A percentile compares a stretch with the other conserved stretches of the same genome.
Conservation (phyloP, 2,113 vertebrate species). For the Aphelocoma coerulescens region DNA sequence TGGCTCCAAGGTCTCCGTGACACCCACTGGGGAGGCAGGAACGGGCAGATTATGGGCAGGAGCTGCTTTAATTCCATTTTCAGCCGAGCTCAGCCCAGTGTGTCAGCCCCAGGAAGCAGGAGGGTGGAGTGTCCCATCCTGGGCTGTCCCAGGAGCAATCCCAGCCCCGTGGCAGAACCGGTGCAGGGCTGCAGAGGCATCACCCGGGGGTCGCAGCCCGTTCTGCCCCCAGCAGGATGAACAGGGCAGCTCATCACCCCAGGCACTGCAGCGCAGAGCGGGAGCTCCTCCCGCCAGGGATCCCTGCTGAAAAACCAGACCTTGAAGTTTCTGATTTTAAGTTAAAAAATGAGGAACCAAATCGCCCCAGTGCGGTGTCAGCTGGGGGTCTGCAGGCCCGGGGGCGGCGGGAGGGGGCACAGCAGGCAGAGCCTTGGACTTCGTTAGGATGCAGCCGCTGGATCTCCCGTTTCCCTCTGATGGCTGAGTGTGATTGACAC, state of each 20-base stretch:
- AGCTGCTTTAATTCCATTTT: neutral
- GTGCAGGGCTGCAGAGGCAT: neutral
- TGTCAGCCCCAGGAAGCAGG: neutral
- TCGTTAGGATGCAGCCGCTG: constrained; percentile 72
- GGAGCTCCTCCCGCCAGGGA: neutral
- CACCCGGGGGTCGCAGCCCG: rapidly evolving
- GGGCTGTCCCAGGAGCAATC: neutral
- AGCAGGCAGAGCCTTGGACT: constrained; percentile 26
- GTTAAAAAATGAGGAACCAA: rapidly evolving
- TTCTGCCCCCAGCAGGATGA: neutral
- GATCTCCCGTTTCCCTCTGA: constrained; percentile 75
- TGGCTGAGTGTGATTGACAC: constrained; percentile 95
- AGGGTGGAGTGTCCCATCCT: neutral
- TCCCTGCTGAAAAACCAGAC: neutral
- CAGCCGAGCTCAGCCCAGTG: neutral
- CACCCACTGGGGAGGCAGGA: neutral
- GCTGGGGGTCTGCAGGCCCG: neutral
- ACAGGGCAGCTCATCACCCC: rapidly evolving
- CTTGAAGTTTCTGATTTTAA: neutral
- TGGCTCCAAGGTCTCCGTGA: rapidly evolving
- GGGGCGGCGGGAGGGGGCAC: neutral
- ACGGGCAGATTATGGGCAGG: neutral
- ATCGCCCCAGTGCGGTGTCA: rapidly evolving
- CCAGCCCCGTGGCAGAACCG: neutral
- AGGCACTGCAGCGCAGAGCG: neutral